phyloP scores from a whole-genome alignment of 2,888 invertebrate genomes.

The Reticulitermes lucifugus region DNA sequence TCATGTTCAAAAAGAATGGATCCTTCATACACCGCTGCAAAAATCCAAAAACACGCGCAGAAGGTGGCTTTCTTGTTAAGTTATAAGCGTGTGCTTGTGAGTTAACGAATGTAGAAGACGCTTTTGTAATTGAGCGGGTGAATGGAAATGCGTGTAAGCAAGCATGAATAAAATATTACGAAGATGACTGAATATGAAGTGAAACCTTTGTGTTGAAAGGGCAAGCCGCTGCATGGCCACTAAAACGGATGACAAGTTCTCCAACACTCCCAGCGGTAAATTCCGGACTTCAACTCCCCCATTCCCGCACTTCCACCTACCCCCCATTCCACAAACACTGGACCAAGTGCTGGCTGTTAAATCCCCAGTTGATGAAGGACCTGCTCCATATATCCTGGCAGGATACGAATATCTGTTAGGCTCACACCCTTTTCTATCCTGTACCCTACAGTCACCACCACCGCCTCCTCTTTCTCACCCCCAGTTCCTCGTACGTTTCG shows the following conservation, averaged over 20 bases:
- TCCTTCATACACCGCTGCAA: too few species aligned
- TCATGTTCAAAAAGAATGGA: too few species aligned
- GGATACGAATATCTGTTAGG: constrained; percentile 43
- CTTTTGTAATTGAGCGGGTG: neutral
- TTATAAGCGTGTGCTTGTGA: too few species aligned
- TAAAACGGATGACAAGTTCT: constrained; percentile 49
- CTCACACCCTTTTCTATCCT: constrained; percentile 20
- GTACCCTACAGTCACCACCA: constrained; percentile 15
- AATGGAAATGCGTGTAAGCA: neutral
- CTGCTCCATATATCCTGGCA: constrained; percentile 46
- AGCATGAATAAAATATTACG: constrained; percentile 15
- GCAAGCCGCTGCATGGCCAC: constrained; percentile 24
- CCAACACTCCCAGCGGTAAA: constrained; percentile 45
- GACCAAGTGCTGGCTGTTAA: constrained; percentile 44
- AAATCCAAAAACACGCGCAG: too few species aligned
- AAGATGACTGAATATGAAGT: constrained; percentile 1
- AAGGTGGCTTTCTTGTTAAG: too few species aligned
- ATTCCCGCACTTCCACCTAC: constrained; percentile 6
- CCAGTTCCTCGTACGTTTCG: neutral
- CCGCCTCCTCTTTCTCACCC: neutral
- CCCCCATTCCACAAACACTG: constrained; percentile 21
- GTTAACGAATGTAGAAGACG: neutral
- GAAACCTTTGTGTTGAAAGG: constrained; percentile 36
- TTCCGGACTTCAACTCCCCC: constrained; percentile 40
- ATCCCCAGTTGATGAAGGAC: constrained; percentile 51